These are phyloP conservation scores for Gadopsis marmoratus DNA, from an alignment of 2,797 vertebrate genomes.

Conservation along the genomic window DNA sequence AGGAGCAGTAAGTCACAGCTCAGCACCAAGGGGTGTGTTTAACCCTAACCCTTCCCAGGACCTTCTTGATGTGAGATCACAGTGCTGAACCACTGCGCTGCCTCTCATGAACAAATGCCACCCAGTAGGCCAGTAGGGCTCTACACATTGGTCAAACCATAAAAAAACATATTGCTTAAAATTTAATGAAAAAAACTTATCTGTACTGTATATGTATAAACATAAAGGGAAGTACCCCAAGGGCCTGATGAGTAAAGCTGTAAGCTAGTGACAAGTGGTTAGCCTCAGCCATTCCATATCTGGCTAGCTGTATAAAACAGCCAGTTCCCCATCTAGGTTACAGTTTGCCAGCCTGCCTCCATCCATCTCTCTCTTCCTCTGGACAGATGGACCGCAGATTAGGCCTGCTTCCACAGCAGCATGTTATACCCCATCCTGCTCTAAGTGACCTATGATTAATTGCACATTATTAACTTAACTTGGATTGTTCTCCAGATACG, in stretches of 20 bases:
- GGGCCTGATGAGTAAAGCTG: conserved; percentile 34
- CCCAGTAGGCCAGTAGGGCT: background rate
- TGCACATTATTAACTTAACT: conserved; percentile 83
- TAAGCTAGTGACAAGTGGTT: conserved; percentile 29
- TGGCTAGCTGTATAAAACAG: conserved; percentile 46
- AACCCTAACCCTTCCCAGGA: background rate
- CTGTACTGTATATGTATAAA: background rate
- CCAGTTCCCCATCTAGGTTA: conserved; percentile 45
- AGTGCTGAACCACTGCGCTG: background rate
- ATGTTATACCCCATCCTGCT: conserved; percentile 61
- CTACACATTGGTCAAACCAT: background rate
- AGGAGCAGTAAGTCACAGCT: background rate
- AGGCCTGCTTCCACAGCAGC: conserved; percentile 55
- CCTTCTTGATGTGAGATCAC: background rate
- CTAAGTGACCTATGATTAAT: conserved; percentile 86
- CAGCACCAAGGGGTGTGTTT: background rate
- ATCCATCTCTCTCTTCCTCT: conserved; percentile 55
- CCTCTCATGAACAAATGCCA: background rate
- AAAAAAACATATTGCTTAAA: background rate
- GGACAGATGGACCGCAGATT: conserved; percentile 70
- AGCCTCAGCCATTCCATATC: conserved; percentile 33
- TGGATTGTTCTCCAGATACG: conserved; percentile 82
- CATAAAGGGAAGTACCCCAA: conserved; percentile 3
- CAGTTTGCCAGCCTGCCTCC: conserved; percentile 43
- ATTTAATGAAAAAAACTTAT: conserved; percentile 13